Evolutionary conservation across 2,888 invertebrate species (phyloP).

Genomic region (Ferdinandea cuprea): DNA sequence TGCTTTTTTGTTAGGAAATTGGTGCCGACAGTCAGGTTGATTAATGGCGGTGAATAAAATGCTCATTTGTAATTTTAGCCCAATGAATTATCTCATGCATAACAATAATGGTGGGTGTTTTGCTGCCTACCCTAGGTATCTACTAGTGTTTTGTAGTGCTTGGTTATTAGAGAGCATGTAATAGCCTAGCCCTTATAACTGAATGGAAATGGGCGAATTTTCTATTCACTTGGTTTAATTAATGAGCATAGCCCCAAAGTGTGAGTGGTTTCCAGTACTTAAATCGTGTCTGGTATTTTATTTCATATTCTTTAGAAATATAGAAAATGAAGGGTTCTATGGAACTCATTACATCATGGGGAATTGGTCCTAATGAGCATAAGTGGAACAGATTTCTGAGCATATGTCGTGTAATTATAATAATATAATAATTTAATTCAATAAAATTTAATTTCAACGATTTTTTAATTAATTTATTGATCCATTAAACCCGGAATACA

Average conservation of each 20-base stretch:
- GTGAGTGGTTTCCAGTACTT: neutral
- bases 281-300: neutral
- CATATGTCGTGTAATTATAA: too few species aligned
- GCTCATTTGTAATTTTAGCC: constrained; percentile 59
- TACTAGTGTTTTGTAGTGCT: constrained; percentile 18
- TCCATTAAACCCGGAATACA: too few species aligned
- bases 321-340: too few species aligned
- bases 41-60: constrained; percentile 65
- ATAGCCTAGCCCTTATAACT: neutral
- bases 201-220: neutral
- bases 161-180: constrained; percentile 14
- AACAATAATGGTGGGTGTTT: constrained; percentile 27
- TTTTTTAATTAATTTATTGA: too few species aligned
- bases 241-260: constrained; percentile 3
- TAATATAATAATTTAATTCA: too few species aligned
- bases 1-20: constrained; percentile 9
- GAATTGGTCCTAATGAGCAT: too few species aligned
- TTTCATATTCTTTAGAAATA: neutral
- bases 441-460: too few species aligned
- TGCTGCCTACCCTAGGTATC: neutral
- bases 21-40: constrained; percentile 52
- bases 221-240: constrained; percentile 9
- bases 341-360: too few species aligned
- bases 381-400: too few species aligned
- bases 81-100: constrained; percentile 56